phyloP scores from a whole-genome alignment of 53 echinoderm and acorn worm genomes.

The Paracentrotus lividus region DNA sequence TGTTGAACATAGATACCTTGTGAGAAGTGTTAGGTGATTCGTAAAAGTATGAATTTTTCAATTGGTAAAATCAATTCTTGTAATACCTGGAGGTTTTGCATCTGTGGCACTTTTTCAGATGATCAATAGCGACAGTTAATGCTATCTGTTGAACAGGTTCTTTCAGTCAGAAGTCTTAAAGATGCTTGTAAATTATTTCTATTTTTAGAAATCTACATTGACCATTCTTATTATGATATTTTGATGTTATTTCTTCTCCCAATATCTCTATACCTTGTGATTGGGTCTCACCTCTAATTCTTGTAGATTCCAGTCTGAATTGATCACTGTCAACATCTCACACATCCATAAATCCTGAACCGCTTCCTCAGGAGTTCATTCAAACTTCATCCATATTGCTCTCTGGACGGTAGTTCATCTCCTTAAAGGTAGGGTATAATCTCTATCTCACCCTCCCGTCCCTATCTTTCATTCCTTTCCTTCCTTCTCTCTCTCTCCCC shows the following conservation, averaged over 20 bases:
- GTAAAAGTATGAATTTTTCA: too few species aligned
- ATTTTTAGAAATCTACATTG: not conserved
- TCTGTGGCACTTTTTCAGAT: too few species aligned
- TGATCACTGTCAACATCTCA: slow-evolving; percentile 78
- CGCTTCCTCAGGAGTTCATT: slow-evolving; percentile 78
- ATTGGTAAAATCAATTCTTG: too few species aligned
- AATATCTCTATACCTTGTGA: not conserved
- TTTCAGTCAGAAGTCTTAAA: too few species aligned
- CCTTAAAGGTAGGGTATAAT: slow-evolving; percentile 79
- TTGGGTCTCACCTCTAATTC: not conserved
- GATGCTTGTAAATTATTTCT: not conserved
- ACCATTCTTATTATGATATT: not conserved
- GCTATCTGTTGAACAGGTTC: too few species aligned
- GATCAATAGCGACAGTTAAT: too few species aligned
- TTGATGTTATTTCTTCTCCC: too few species aligned
- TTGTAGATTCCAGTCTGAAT: slow-evolving; percentile 80
- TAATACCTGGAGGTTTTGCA: too few species aligned
- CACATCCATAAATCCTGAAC: slow-evolving; percentile 80
- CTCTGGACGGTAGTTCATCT: slow-evolving; percentile 94
- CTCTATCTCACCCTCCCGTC: not conserved
- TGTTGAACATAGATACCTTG: too few species aligned
- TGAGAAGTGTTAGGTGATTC: too few species aligned
- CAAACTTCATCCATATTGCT: slow-evolving; percentile 87
- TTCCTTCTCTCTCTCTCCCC: not conserved
- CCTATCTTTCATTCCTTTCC: not conserved